Percentiles rank a stretch among this genome's conserved stretches.
These are phyloP conservation scores for Zonitis immaculata DNA, from an alignment of 2,888 invertebrate species.

Conservation along the genomic window DNA sequence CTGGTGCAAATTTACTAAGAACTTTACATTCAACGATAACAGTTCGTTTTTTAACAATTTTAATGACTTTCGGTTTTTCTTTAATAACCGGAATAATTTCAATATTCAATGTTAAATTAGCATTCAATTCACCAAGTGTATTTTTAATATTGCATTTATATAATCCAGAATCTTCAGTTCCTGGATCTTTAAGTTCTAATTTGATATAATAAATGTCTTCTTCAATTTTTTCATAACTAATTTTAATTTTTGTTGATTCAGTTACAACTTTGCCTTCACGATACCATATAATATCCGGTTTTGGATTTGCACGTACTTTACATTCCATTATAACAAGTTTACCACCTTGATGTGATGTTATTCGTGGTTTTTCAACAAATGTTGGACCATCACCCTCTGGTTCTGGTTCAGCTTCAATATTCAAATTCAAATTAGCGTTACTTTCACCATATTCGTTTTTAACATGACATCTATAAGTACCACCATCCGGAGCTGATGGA, in stretches of 20 bases:
- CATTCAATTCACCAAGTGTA: constrained; percentile 92
- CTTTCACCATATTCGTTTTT: constrained; percentile 95
- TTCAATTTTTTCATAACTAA: constrained; percentile 65
- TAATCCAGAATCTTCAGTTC: constrained; percentile 91
- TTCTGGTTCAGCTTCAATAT: constrained; percentile 95
- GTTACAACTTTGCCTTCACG: constrained; percentile 73
- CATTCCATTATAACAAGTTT: constrained; percentile 86
- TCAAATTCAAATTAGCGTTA: constrained; percentile 92
- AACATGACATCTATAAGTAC: constrained; percentile 89
- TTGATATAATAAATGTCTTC: constrained; percentile 83
- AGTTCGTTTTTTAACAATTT: constrained; percentile 86
- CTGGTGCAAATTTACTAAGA: constrained; percentile 88
- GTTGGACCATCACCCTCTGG: constrained; percentile 91
- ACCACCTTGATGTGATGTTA: constrained; percentile 77
- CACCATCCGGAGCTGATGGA: constrained; percentile 75
- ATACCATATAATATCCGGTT: constrained; percentile 78
- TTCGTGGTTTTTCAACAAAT: constrained; percentile 86
- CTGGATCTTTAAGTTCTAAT: constrained; percentile 84
- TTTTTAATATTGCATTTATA: constrained; percentile 99
- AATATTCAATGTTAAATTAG: constrained; percentile 95
- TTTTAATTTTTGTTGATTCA: constrained; percentile 77
- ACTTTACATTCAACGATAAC: constrained; percentile 92
- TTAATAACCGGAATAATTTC: constrained; percentile 95
- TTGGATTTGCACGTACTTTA: constrained; percentile 70
- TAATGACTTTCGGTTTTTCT: constrained; percentile 87